Evolutionary conservation across 1,140 invertebrate species (phyloP).

Genomic region (Metaphire vulgaris): DNA sequence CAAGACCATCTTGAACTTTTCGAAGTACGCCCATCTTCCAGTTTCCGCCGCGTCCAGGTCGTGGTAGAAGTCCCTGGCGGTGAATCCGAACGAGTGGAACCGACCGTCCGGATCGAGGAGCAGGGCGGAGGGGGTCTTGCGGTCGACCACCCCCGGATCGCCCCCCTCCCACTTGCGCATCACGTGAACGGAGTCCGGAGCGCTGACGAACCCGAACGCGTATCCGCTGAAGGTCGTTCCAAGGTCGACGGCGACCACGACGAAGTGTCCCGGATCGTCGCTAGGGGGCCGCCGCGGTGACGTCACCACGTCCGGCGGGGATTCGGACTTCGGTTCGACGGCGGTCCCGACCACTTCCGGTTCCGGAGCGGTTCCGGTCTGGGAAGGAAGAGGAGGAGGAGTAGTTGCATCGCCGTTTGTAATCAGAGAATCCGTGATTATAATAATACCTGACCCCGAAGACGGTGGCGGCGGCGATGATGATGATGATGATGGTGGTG

Average conservation of each 20-base stretch:
- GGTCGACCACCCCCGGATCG: conserved; percentile 59
- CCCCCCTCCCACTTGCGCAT: conserved; percentile 62
- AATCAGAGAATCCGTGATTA: too few relatives aligned
- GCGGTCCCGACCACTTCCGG: neutral
- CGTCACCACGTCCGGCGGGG: neutral
- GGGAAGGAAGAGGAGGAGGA: too few relatives aligned
- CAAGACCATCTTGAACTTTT: conserved; percentile 62
- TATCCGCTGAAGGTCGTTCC: conserved; percentile 63
- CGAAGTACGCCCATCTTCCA: conserved; percentile 59
- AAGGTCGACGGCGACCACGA: conserved; percentile 62
- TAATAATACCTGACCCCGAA: too few relatives aligned
- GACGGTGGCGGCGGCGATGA: too few relatives aligned
- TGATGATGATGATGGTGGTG: too few relatives aligned
- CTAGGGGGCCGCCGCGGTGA: too few relatives aligned
- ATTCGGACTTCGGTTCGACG: neutral
- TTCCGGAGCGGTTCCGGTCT: neutral
- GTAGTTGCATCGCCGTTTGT: too few relatives aligned
- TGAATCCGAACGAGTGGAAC: conserved; percentile 60
- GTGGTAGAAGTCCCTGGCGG: conserved; percentile 59
- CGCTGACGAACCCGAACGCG: conserved; percentile 58
- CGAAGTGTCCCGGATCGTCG: conserved; percentile 41
- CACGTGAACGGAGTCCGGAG: conserved; percentile 58
- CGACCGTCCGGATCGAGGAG: conserved; percentile 56
- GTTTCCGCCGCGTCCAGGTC: conserved; percentile 57
- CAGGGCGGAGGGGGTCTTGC: conserved; percentile 60